Evolutionary conservation across 2,888 invertebrate genomes (phyloP), one percentile per base, ranked within the genome.

Genomic region (Microplitis manilae): DNA sequence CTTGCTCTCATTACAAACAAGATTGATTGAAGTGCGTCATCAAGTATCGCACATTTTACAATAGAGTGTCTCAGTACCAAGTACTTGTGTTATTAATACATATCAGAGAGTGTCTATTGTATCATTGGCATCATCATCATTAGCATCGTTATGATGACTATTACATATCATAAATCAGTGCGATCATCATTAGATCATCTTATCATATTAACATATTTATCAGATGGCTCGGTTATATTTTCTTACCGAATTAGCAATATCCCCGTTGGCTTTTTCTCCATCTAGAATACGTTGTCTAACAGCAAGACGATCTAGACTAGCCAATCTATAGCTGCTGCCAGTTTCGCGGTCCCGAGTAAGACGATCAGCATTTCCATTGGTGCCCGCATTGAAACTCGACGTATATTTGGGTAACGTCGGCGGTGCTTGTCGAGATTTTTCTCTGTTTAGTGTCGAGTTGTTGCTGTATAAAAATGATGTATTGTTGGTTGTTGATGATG

Each of bases 241-340:
- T 77, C 89, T 90, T 89, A 89, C 89, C 90, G 87, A 86, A 75
- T 85, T 85, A 41, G 83, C 77, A 77, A 87, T 87, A 75, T 88
- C 87, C 73, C 88, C 87, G 86, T 90, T 86, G 86, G 89, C 81
- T 91, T 93, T 92, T 91, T 94, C 92, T 82, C 94, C 94, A 87
- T 95, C 96, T 87, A 95, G 94, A 85, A 96, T 94, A 87, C 96
- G 94, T 90, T 96, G 96, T 79, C 96, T 92, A 84, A 95, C 93
- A 68, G 96, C 96, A 87, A 96, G 92, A 88, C 96, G 93, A 90
- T 96, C 96, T 81, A 96, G 92, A 88, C 96, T 96, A 75, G 96
- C 95, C 84, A 96, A 92, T 81, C 92, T 90, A 90, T 96, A 96
- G 75, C 95, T 95, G 85, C 95, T 94, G 82, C 95, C 94, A 84